Evolutionary conservation across 2,113 vertebrate genomes (phyloP).

Genomic region (Tyto alba): DNA sequence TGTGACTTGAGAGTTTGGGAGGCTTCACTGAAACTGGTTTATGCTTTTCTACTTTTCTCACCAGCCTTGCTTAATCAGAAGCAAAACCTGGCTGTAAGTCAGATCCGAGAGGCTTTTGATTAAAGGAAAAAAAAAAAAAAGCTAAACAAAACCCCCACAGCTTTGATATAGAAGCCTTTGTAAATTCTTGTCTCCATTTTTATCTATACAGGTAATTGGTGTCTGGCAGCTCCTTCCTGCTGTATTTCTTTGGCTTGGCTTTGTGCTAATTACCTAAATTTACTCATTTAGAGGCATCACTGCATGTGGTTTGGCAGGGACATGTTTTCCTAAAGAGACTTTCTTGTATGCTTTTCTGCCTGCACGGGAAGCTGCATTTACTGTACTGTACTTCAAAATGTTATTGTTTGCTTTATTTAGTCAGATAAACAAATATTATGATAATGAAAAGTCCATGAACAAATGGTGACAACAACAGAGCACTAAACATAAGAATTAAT

Average conservation of each 20-base stretch:
- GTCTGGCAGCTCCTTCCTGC: slow-evolving; percentile 1
- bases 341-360: slow-evolving; percentile 11
- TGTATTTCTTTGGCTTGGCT: slow-evolving; percentile 29
- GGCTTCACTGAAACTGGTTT: not conserved
- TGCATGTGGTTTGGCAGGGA: slow-evolving; percentile 29
- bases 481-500: slow-evolving; percentile 68
- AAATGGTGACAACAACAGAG: slow-evolving; percentile 63
- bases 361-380: slow-evolving; percentile 20
- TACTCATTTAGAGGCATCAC: slow-evolving; percentile 20
- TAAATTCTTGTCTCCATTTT: not conserved
- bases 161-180: not conserved
- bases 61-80: not conserved
- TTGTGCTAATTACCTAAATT: slow-evolving; percentile 52
- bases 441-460: slow-evolving; percentile 64
- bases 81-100: not conserved
- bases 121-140: not conserved
- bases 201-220: slow-evolving; percentile 20
- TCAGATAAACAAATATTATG: slow-evolving; percentile 71
- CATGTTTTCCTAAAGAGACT: slow-evolving; percentile 10
- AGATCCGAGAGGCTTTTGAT: not conserved
- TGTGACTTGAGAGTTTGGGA: not conserved
- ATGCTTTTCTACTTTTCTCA: not conserved
- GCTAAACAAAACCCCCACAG: not conserved
- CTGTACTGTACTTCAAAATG: slow-evolving; percentile 42
- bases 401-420: slow-evolving; percentile 67